Evolutionary conservation across 2,113 vertebrate genomes (phyloP).

Genomic region (Desmodus rotundus): DNA sequence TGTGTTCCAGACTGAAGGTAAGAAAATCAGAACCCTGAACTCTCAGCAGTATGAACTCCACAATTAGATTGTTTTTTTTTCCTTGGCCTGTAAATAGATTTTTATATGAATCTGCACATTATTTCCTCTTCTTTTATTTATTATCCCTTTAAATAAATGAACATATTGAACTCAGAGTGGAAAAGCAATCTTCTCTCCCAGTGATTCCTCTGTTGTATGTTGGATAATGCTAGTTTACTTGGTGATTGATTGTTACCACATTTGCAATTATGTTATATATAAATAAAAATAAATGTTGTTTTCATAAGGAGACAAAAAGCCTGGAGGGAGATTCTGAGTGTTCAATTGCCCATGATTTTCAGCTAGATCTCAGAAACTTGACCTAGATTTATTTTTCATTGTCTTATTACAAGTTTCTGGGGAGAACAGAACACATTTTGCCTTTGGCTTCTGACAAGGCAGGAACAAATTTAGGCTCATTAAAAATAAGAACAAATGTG

Average conservation of each 20-base stretch:
- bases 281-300: constrained; percentile 66
- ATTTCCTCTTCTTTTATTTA: constrained; percentile 37
- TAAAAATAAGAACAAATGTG: constrained; percentile 33
- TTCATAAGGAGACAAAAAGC: constrained; percentile 57
- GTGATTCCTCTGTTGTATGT: constrained; percentile 35
- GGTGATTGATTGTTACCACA: constrained; percentile 31
- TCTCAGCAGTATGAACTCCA: background rate
- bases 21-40: background rate
- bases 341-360: constrained; percentile 40
- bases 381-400: constrained; percentile 53
- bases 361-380: constrained; percentile 50
- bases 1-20: constrained; percentile 18
- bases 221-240: constrained; percentile 41
- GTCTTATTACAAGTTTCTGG: constrained; percentile 39
- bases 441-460: constrained; percentile 49
- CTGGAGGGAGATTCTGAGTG: constrained; percentile 37
- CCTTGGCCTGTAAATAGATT: constrained; percentile 50
- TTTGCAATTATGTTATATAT: constrained; percentile 43
- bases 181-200: constrained; percentile 46
- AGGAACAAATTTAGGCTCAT: constrained; percentile 49
- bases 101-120: constrained; percentile 24
- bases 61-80: constrained; percentile 19
- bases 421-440: constrained; percentile 59
- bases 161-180: background rate
- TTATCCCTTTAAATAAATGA: constrained; percentile 48